Evolutionary conservation across 1,140 invertebrate genomes (phyloP).

Genomic region (Oedothorax gibbosus): DNA sequence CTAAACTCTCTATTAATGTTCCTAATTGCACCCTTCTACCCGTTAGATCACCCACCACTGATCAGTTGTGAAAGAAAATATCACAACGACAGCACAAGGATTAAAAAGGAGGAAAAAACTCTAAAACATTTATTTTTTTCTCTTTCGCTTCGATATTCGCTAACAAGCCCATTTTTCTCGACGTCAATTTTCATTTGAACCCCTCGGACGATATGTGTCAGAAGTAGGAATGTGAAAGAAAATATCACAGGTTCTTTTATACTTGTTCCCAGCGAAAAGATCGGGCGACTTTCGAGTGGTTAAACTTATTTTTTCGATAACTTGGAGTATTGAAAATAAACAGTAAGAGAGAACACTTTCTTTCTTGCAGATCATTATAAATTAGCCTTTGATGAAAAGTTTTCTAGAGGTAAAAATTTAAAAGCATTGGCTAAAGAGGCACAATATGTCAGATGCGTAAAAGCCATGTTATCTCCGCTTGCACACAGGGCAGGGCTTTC

Average conservation of each 20-base stretch:
- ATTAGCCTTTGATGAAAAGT: too few relatives aligned
- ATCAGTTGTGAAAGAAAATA: constrained; percentile 2
- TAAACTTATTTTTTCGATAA: too few relatives aligned
- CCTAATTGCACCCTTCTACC: constrained; percentile 25
- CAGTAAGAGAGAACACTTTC: too few relatives aligned
- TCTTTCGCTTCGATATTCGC: background rate
- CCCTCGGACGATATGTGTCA: constrained; percentile 12
- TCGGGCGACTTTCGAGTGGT: too few relatives aligned
- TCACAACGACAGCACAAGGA: constrained; percentile 7
- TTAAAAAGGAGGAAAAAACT: background rate
- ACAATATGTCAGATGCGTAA: too few relatives aligned
- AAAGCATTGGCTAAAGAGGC: too few relatives aligned
- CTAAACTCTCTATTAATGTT: background rate
- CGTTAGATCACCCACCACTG: background rate
- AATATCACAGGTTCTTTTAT: constrained; percentile 15
- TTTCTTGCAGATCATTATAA: too few relatives aligned
- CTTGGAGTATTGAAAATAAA: too few relatives aligned
- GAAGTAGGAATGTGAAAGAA: background rate
- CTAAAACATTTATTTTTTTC: constrained; percentile 5
- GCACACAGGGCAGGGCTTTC: too few relatives aligned
- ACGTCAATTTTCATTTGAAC: constrained; percentile 47
- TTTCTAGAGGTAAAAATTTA: too few relatives aligned
- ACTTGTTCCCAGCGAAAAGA: background rate
- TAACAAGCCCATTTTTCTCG: constrained; percentile 45
- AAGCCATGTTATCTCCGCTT: too few relatives aligned